Percentiles rank a stretch among this genome's conserved stretches.
Evolutionary conservation across 2,888 invertebrate genomes (phyloP).

Genomic region (Andrena flavipes): DNA sequence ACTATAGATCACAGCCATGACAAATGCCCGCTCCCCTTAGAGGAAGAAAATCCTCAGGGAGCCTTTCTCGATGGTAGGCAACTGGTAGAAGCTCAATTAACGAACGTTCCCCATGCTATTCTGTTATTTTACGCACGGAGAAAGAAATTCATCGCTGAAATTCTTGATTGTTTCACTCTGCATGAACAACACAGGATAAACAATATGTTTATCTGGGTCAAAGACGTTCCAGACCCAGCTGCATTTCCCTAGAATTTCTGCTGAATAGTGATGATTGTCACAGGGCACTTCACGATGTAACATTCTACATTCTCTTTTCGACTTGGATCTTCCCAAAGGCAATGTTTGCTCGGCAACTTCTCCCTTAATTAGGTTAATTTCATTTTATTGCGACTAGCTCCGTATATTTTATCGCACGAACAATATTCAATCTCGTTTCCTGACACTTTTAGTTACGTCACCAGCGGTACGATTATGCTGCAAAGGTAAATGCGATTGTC

Average conservation of each 20-base stretch:
- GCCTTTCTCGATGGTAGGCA: conserved; percentile 2
- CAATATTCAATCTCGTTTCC: no score
- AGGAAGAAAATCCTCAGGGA: background rate
- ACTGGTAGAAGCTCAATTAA: conserved; percentile 36
- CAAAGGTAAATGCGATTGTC: background rate
- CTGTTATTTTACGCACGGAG: background rate
- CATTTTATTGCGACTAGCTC: background rate
- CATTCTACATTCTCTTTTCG: background rate
- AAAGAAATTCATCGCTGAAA: conserved; percentile 26
- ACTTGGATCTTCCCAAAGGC: background rate
- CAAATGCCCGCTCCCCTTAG: background rate
- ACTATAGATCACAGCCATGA: conserved; percentile 3
- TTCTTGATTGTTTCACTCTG: conserved; percentile 4
- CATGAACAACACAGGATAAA: conserved; percentile 7
- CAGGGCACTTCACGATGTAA: background rate
- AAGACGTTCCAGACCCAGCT: background rate
- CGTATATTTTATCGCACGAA: no score
- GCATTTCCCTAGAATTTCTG: conserved; percentile 1
- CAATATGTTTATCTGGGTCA: conserved; percentile 24
- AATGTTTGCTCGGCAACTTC: no score
- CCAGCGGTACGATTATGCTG: background rate
- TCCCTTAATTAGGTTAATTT: background rate
- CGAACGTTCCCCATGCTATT: background rate
- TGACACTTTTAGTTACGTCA: background rate
- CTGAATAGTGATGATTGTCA: conserved; percentile 8